Conservation (phyloP, 2,888 invertebrate genomes). For the Ophraella communa region DNA sequence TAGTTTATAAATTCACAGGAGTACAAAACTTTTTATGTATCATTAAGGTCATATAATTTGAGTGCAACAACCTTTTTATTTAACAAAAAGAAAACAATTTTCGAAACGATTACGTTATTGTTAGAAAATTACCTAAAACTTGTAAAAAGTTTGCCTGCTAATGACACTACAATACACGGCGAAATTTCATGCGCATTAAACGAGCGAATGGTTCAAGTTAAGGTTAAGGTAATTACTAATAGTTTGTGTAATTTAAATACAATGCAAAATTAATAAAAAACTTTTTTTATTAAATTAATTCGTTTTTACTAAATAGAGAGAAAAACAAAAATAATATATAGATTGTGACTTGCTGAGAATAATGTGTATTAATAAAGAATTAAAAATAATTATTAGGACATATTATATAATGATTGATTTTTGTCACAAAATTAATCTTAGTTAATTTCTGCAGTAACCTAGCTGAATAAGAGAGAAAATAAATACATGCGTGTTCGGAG, state of each 20-base stretch:
- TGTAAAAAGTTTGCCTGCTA: constrained; percentile 7
- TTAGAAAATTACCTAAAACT: constrained; percentile 1
- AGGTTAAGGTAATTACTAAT: not conserved
- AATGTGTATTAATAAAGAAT: no score
- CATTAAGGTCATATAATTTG: constrained; percentile 4
- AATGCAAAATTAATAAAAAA: no score
- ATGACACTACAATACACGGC: not conserved
- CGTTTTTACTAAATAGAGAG: no score
- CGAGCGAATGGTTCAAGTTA: not conserved
- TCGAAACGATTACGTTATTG: constrained; percentile 6
- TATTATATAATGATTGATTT: no score
- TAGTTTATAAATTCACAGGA: no score
- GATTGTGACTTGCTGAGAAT: no score
- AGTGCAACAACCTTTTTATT: not conserved
- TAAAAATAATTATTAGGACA: no score
- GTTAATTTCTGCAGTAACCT: no score
- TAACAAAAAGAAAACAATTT: constrained; percentile 8
- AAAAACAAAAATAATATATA: no score
- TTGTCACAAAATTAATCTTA: no score
- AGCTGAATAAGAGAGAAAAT: not conserved
- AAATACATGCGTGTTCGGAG: no score
- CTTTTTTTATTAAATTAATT: no score
- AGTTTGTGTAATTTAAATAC: not conserved
- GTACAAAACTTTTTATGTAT: not conserved
- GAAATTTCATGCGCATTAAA: not conserved